phyloP scores from a whole-genome alignment of 92 coral and sea anemone species.

The Epizoanthus ramosus region DNA sequence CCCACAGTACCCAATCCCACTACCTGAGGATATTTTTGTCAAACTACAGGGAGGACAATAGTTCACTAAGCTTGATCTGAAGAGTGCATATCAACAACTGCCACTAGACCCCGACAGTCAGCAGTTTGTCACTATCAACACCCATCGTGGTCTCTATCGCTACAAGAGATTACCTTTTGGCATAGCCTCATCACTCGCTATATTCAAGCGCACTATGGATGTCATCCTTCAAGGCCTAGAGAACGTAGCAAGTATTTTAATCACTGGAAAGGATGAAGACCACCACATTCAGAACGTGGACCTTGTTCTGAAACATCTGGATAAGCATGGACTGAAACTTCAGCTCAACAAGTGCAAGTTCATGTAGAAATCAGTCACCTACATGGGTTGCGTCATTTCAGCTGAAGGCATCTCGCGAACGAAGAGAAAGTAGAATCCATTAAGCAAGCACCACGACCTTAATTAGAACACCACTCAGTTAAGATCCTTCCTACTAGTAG shows the following conservation, averaged over 20 bases:
- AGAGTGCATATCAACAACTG: slow-evolving; percentile 54
- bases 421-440: slow-evolving; percentile 63
- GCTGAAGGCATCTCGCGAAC: slow-evolving; percentile 64
- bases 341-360: slow-evolving; percentile 59
- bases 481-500: slow-evolving; percentile 51
- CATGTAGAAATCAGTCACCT: slow-evolving; percentile 57
- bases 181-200: slow-evolving; percentile 38
- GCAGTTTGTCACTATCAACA: slow-evolving; percentile 61
- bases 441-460: slow-evolving; percentile 57
- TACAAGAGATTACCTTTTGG: slow-evolving; percentile 47
- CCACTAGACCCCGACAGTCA: slow-evolving; percentile 49
- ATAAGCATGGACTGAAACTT: slow-evolving; percentile 46
- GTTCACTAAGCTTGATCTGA: slow-evolving; percentile 38
- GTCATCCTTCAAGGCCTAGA: slow-evolving; percentile 40
- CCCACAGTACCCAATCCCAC: slow-evolving; percentile 41
- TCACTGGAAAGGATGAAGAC: slow-evolving; percentile 16
- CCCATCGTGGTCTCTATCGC: slow-evolving; percentile 27
- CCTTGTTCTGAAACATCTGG: slow-evolving; percentile 43
- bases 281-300: slow-evolving; percentile 30
- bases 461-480: slow-evolving; percentile 59
- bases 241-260: slow-evolving; percentile 25
- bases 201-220: slow-evolving; percentile 50
- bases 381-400: slow-evolving; percentile 56
- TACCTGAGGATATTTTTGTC: slow-evolving; percentile 46
- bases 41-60: slow-evolving; percentile 47